Percentiles rank a stretch among this genome's conserved stretches.
Evolutionary conservation across 2,888 invertebrate genomes (phyloP).

Genomic region (Coenonympha arcania): DNA sequence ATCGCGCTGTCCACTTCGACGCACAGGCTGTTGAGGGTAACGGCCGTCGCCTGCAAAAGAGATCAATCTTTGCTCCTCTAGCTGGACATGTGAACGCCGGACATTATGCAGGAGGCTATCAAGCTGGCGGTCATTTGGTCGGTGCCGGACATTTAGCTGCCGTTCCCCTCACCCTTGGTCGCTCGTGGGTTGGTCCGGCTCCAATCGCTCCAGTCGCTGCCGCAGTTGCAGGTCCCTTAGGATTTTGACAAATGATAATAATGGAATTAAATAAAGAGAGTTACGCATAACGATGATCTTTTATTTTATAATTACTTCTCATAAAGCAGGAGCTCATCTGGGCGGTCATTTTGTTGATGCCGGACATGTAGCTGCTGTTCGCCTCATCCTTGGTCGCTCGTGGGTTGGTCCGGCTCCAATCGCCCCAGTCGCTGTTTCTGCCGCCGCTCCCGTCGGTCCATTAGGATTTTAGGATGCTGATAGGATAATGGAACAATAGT

Average conservation of each 20-base stretch:
- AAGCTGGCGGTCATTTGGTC: neutral
- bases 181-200: constrained; percentile 2
- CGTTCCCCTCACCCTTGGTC: neutral
- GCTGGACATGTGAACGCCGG: neutral
- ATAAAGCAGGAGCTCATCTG: too few species aligned
- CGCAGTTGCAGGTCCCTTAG: neutral
- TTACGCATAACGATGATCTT: too few species aligned
- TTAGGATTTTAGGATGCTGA: neutral
- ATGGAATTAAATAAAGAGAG: constrained; percentile 1
- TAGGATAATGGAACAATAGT: too few species aligned
- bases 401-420: constrained; percentile 2
- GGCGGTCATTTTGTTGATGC: constrained; percentile 17
- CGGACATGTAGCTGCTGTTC: constrained; percentile 19
- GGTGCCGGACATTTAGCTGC: neutral
- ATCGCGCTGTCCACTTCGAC: constrained; percentile 58
- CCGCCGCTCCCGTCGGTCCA: neutral
- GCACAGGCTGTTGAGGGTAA: constrained; percentile 48
- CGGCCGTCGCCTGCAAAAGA: constrained; percentile 43
- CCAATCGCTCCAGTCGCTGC: neutral
- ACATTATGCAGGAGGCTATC: neutral
- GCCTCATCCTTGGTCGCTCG: neutral
- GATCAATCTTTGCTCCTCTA: constrained; percentile 31
- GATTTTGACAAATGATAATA: neutral
- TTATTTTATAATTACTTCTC: too few species aligned
- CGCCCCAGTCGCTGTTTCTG: neutral